Evolutionary conservation across 1,140 invertebrate genomes (phyloP), one percentile per base, ranked within the genome.

Genomic region (Anastrepha obliqua): DNA sequence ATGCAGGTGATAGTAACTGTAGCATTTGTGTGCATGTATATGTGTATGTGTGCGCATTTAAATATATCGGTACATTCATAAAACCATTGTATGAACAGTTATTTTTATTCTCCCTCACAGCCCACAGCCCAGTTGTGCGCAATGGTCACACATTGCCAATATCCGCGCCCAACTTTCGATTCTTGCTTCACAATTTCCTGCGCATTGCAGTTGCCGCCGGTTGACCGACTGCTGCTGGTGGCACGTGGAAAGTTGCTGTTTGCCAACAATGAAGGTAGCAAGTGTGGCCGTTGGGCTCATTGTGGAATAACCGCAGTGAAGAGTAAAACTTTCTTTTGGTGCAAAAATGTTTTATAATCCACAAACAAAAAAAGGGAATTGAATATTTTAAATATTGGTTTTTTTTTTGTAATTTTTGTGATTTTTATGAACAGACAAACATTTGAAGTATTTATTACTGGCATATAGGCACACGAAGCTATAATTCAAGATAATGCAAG

Each of bases 171-270:
- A 81, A 81, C 74, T 81, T 81, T 81, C 74, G 47, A 55, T 55
- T 55, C 47, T 81, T 42, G 47, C 74, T 81, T 42, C 74, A 81
- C 74, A 81, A 81, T 81, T 81, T 55, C 74, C 74, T 81, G 74
- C 74, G 74, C 74, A 81, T 55, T 81, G 74, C 74, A 81, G 74
- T 81, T 81, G 74, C 47, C 74, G 44, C 74, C 74, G 44, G 44
- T 55, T 81, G 74, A 17, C 15, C 15, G n/a, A 81, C 74, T 47
- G 47, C 74, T 81, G 74, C 74, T 55, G 47, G 47, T 58, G 51
- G 74, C 74, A 55, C 7, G 74, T 29, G 8, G 47, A 81, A 51
- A 81, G 44, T 81, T 81, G 42, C 74, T 20, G 47, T 81, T 81
- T 20, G 74, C 74, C 74, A 81, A 81, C 74, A 81, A 81, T 81